A percentile compares a stretch with the other conserved stretches of the same genome.
Conservation (phyloP, 2,113 vertebrate genomes). For the Anolis sagrei region DNA sequence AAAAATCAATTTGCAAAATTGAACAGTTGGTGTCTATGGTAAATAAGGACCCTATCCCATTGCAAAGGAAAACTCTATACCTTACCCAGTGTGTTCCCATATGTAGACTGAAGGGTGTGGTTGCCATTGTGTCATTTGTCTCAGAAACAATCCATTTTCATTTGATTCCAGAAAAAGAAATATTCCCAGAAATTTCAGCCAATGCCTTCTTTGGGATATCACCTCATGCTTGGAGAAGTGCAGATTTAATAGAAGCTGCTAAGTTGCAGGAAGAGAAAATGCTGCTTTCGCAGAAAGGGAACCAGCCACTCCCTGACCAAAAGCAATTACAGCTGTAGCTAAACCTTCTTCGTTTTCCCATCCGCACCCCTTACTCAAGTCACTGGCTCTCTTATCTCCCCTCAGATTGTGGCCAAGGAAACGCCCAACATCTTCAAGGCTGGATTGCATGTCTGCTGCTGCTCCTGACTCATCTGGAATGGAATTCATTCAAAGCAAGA, state of each 20-base stretch:
- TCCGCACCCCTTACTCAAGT: neutral
- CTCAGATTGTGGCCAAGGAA: neutral
- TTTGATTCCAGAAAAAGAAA: neutral
- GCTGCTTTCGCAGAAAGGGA: constrained; percentile 47
- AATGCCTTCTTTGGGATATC: neutral
- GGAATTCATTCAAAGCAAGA: constrained; percentile 20
- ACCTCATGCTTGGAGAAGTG: neutral
- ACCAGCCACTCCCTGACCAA: constrained; percentile 37
- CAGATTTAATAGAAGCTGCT: constrained; percentile 44
- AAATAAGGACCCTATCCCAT: too few relatives aligned
- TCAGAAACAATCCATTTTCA: neutral
- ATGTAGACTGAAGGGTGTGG: neutral
- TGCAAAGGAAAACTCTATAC: too few relatives aligned
- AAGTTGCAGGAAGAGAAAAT: constrained; percentile 53
- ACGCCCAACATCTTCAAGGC: constrained; percentile 1
- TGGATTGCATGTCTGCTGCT: neutral
- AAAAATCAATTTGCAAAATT: too few relatives aligned
- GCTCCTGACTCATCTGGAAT: neutral
- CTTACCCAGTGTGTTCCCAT: neutral
- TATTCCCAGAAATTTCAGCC: neutral
- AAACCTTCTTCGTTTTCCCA: constrained; percentile 39
- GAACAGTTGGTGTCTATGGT: too few relatives aligned
- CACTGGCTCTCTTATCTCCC: neutral
- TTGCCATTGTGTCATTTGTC: neutral
- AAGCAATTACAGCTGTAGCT: constrained; percentile 36